Base-by-base conservation (phyloP, 30 jellyfish, hydroid and myxozoan species). In the Pseudorhiza aurosa region DNA sequence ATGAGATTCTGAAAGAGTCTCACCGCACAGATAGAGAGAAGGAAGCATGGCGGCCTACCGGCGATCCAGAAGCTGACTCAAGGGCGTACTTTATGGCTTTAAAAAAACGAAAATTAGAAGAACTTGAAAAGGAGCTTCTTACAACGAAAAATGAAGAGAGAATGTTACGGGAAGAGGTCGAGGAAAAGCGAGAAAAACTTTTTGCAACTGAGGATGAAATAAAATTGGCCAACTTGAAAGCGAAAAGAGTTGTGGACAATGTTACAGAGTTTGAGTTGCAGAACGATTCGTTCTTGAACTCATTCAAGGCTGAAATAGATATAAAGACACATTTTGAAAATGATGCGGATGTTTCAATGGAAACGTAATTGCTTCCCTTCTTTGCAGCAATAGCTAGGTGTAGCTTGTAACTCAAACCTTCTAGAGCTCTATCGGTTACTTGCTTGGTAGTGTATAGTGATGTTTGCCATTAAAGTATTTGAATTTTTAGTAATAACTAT, bases 41-140 rank as follows among this genome's bases (percentile, higher is more conserved):
- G 19, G 53, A 46, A 2, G 72, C 90, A 28, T 77, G 90, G 90
- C 27, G 90, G 82, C 90, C 90, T 11, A 33, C 65, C 8, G 90
- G 90, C 29, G 56, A 77, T 33, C 90, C 90, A 7, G 90, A 77
- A 65, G 82, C 77, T 5, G 90, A 77, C 36, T 59, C 82, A 21
- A 44, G 90, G 70, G 90, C 90, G 4, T 64, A 77, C 27, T 57
- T 77, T 44, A 63, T 77, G 77, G 90, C 90, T 14, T n/a, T 57
- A 5, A 77, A 77, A 36, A 50, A 59, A 43, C 57, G 75, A 12
- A 62, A 57, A 43, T 27, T 77, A 19, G 32, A 59, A 21, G 78
- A 63, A 19, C 73, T 77, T 26, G 90, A 77, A 40, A 50, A 4
- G 15, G 75, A 77, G 42, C 82, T 77, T 35, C 82, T 60, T n/a